Conservation (phyloP, 2,888 invertebrate genomes). For the Melitaea athalia region DNA sequence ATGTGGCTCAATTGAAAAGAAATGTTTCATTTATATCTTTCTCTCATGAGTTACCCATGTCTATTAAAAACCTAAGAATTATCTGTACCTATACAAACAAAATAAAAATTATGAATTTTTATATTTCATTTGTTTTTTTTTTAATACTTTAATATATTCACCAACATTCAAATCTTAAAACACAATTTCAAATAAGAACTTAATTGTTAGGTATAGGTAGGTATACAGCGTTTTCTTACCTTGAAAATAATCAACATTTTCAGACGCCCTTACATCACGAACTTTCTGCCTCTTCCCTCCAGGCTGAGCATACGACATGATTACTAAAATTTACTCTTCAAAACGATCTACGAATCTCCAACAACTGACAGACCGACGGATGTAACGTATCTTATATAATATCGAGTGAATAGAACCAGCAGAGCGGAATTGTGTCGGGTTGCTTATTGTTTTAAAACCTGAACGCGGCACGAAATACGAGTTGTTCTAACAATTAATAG, state of each 20-base stretch:
- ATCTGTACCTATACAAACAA: too few relatives aligned
- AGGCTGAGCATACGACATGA: conserved; percentile 64
- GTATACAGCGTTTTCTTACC: too few relatives aligned
- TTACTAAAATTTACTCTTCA: neutral
- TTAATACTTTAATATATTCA: too few relatives aligned
- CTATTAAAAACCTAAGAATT: too few relatives aligned
- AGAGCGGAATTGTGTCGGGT: conserved; percentile 49
- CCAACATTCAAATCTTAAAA: neutral
- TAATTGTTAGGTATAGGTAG: neutral
- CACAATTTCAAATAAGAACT: neutral
- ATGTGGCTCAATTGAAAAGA: too few relatives aligned
- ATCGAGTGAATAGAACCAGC: conserved; percentile 59
- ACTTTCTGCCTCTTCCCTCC: conserved; percentile 67
- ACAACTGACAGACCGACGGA: conserved; percentile 36
- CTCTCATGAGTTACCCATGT: too few relatives aligned
- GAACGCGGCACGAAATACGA: conserved; percentile 31
- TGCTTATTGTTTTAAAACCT: conserved; percentile 52
- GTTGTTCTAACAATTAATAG: neutral
- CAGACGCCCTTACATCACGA: conserved; percentile 55
- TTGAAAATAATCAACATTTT: conserved; percentile 68
- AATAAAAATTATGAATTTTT: too few relatives aligned
- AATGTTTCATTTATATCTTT: too few relatives aligned
- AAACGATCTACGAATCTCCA: neutral
- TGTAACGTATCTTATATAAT: conserved; percentile 59
- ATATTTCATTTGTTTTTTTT: too few relatives aligned